Base-by-base conservation (phyloP, 2,113 vertebrate species). In the Charadrius vociferus region DNA sequence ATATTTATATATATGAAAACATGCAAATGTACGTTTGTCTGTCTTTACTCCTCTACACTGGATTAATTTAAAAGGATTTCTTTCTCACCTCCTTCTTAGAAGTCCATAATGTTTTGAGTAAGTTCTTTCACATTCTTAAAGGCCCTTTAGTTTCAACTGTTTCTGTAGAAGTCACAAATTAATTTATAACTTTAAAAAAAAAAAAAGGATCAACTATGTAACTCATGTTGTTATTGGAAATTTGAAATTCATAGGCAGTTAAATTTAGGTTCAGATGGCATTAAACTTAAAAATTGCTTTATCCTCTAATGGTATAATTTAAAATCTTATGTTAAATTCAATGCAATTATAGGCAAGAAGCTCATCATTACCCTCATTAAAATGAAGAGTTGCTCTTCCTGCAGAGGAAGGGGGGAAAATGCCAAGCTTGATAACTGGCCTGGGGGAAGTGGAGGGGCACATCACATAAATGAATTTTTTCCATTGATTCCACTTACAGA, bases 241-340 rank as follows among this genome's bases (percentile, higher is more conserved):
- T 61, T 59, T 75, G 41, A 91, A 81, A 84, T 88, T 83, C 43
- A 75, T 62, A 94, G 62, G 37, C 81, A 77, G 71, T 96, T 90
- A 88, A 84, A 73, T 85, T 73, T 79, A 77, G 65, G 36, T 62
- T 86, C 70, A 74, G 50, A 63, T 94, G 70, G 30, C 52, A 59
- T 95, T 94, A 88, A 77, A 90, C 39, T 65, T 94, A 68, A 90
- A 96, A 95, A 86, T 79, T 58, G 32, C 55, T 89, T 95, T 92
- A 79, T 88, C 32, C 32, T 89, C 15, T 94, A 88, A 90, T 50
- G 43, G 47, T 73, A 29, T 79, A 79, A 88, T 88, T 94, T 95
- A 71, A 95, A 94, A 70, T 93, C 63, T 45, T 77, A 53, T 37
- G n/a, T 67, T 93, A 79, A 85, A 93, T 81, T 90, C 67, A 83